Percentiles rank a stretch among this genome's conserved stretches.
Evolutionary conservation across 2,113 vertebrate species (phyloP).

Genomic region (Grantiella picta): DNA sequence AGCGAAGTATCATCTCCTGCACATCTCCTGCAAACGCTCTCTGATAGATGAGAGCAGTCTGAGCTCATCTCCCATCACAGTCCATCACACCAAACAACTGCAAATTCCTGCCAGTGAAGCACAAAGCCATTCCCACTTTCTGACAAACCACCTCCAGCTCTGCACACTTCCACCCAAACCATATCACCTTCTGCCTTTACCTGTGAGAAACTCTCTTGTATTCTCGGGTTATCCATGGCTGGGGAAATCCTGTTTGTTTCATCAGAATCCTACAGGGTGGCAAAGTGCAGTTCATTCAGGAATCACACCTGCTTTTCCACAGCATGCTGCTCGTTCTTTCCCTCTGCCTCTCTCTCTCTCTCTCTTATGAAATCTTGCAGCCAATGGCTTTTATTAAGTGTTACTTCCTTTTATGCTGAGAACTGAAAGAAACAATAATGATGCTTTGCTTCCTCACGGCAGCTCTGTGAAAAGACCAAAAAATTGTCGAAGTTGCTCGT

Average conservation of each 20-base stretch:
- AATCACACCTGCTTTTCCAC: background rate
- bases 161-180: background rate
- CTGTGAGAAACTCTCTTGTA: constrained; percentile 42
- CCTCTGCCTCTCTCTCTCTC: background rate
- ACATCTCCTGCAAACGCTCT: background rate
- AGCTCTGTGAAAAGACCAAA: background rate
- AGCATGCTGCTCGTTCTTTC: background rate
- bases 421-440: background rate
- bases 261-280: background rate
- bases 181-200: constrained; percentile 2
- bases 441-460: background rate
- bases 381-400: constrained; percentile 29
- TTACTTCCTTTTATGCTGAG: constrained; percentile 37
- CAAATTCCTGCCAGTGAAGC: background rate
- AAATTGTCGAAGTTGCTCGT: background rate
- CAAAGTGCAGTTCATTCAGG: background rate
- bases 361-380: constrained; percentile 14
- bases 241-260: background rate
- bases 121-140: background rate
- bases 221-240: background rate
- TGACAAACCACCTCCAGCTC: background rate
- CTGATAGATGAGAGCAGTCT: background rate
- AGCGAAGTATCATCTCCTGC: background rate
- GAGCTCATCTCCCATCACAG: background rate
- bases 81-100: background rate